A percentile compares a stretch with the other conserved stretches of the same genome.
Conservation (phyloP, 2,888 invertebrate species). For the Euproctis similis region DNA sequence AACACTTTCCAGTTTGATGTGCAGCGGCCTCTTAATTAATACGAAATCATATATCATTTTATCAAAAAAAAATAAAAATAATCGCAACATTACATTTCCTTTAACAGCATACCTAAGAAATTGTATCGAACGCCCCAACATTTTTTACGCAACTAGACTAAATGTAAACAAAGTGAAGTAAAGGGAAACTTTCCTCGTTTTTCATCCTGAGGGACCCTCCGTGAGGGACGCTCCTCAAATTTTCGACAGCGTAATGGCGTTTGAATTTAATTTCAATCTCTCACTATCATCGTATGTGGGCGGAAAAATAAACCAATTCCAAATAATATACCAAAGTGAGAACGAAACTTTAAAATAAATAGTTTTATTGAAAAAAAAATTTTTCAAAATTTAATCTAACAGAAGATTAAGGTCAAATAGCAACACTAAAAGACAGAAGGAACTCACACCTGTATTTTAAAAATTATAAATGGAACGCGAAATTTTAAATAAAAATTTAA, state of each 20-base stretch:
- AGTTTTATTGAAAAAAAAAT: too few relatives aligned
- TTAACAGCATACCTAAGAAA: constrained; percentile 36
- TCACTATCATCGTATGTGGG: constrained; percentile 25
- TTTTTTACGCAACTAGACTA: constrained; percentile 62
- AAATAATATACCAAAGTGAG: too few relatives aligned
- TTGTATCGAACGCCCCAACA: constrained; percentile 38
- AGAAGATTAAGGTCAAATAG: too few relatives aligned
- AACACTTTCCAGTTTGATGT: too few relatives aligned
- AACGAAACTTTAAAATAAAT: too few relatives aligned
- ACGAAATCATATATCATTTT: too few relatives aligned
- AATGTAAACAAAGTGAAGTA: constrained; percentile 58
- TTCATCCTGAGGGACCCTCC: constrained; percentile 51
- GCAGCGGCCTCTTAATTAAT: too few relatives aligned
- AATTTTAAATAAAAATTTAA: constrained; percentile 57
- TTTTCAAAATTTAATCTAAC: too few relatives aligned
- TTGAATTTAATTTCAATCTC: constrained; percentile 52
- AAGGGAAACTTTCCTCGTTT: constrained; percentile 69
- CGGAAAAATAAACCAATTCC: constrained; percentile 13
- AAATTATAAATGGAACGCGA: constrained; percentile 66
- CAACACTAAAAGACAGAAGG: too few relatives aligned
- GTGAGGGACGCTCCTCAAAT: constrained; percentile 49
- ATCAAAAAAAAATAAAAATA: too few relatives aligned
- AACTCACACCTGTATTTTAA: too few relatives aligned
- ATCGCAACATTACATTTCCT: constrained; percentile 26
- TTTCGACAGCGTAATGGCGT: constrained; percentile 56